Evolutionary conservation across 1,140 invertebrate species (phyloP), one percentile per base, ranked within the genome.

Genomic region (Brachionus asplanchnoidis): DNA sequence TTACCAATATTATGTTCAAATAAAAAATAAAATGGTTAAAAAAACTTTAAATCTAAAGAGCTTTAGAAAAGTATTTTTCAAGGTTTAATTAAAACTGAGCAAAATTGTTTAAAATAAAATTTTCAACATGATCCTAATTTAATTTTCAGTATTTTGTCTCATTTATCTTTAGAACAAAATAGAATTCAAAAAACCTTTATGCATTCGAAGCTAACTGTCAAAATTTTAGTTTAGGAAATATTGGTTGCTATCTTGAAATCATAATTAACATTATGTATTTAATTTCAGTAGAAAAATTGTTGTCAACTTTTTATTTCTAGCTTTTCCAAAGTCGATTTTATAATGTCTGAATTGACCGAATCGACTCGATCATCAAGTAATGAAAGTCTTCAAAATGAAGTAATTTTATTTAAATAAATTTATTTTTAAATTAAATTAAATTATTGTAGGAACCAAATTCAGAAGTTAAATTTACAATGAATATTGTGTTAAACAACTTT

Each of bases 401-500:
- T 77, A 42, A 40, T 6, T 20, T 46, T 14, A 23, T 28, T 28
- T 68, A n/a, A 2, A 2, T 68, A n/a, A 68, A 17, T 8, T 32
- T 32, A 6, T 42, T n/a, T 17, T 8, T 20, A 42, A 42, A 20
- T 23, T 28, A 68, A 68, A 68, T 14, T 7, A 42, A 42, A 40
- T 73, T 73, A 12, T 50, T 46, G 0, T 5, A 77, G 44, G 44
- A 77, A 26, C 17, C 26, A n/a, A 50, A 20, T 50, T 46, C 20
- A 23, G 73, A 77, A 77, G 73, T 77, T 23, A 77, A 77, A 77
- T 77, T 77, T 17, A 77, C 73, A 26, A 77, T 77, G 26, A 77
- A 77, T 26, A 26, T 77, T 46, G 73, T 50, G 17, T 26, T 77
- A 12, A 77, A 77, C 26, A 50, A 77, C 26, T 77, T 77, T 46